These are phyloP conservation scores for Ophioderma brevispina DNA, from an alignment of 35 echinoderm and acorn worm genomes.

Conservation along the genomic window DNA sequence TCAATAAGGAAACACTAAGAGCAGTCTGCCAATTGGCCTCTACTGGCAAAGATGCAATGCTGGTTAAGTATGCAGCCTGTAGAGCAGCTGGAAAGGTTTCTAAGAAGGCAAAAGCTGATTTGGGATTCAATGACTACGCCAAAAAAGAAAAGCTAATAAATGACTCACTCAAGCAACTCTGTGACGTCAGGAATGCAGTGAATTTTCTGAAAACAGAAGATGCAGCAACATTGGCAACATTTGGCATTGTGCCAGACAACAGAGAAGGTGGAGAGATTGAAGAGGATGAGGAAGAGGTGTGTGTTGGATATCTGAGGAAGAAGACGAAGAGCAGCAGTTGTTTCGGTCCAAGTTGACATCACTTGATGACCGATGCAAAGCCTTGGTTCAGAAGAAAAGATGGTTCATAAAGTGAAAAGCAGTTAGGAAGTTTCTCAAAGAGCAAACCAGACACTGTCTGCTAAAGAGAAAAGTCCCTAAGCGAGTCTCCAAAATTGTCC, in stretches of 20 bases:
- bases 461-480: constrained; percentile 19
- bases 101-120: not conserved
- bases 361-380: not conserved
- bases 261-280: not conserved
- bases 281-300: not conserved
- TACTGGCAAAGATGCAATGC: constrained; percentile 1
- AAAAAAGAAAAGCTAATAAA: not conserved
- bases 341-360: not conserved
- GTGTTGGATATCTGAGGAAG: not conserved
- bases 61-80: not conserved
- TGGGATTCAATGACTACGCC: not conserved
- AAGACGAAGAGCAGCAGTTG: not conserved
- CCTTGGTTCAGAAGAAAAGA: not conserved
- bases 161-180: not conserved
- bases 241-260: not conserved
- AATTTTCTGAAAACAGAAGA: not conserved
- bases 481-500: not conserved
- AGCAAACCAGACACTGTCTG: not conserved
- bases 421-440: not conserved
- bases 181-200: not conserved
- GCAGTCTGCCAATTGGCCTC: constrained; percentile 7
- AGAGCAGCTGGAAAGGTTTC: not conserved
- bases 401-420: not conserved
- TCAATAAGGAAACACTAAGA: not conserved
- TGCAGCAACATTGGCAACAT: not conserved